Percentiles rank a stretch among this genome's conserved stretches.
Conservation (phyloP, 2,888 invertebrate species). For the Patella pellucida region DNA sequence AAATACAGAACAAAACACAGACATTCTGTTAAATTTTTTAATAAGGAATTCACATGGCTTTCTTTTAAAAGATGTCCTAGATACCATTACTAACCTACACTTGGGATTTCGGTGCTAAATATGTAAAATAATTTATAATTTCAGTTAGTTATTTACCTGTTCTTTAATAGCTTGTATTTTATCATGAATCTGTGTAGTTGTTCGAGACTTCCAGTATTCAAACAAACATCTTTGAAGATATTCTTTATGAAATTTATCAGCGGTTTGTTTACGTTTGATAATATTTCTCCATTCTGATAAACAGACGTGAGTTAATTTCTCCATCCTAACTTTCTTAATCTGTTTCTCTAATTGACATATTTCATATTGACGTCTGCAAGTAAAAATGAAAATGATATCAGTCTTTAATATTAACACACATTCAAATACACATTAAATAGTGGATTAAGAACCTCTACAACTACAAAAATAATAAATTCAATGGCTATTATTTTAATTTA, state of each 20-base stretch:
- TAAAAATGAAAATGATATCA: too few species aligned
- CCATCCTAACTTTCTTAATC: constrained; percentile 31
- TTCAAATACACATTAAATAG: too few species aligned
- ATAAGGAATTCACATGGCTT: too few species aligned
- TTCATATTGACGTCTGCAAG: constrained; percentile 48
- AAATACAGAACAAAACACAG: too few species aligned
- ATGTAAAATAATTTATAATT: background rate
- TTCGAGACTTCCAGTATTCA: constrained; percentile 44
- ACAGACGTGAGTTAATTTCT: constrained; percentile 38
- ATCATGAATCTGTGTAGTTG: constrained; percentile 37
- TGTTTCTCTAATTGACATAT: constrained; percentile 47
- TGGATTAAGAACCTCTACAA: too few species aligned
- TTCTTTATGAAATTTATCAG: constrained; percentile 40
- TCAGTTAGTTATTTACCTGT: constrained; percentile 32
- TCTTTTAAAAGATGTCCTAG: too few species aligned
- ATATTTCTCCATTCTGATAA: constrained; percentile 50
- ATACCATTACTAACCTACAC: too few species aligned
- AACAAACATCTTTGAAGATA: constrained; percentile 46
- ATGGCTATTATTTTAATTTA: too few species aligned
- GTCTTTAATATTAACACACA: too few species aligned
- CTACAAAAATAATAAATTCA: too few species aligned
- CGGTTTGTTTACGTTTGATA: constrained; percentile 51
- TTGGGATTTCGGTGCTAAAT: background rate
- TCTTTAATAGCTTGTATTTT: constrained; percentile 39
- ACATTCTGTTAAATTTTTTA: too few species aligned